Percentiles rank a stretch among this genome's conserved stretches.
phyloP scores from a whole-genome alignment of 2,797 vertebrate species.

The Orestias chungarensis region DNA sequence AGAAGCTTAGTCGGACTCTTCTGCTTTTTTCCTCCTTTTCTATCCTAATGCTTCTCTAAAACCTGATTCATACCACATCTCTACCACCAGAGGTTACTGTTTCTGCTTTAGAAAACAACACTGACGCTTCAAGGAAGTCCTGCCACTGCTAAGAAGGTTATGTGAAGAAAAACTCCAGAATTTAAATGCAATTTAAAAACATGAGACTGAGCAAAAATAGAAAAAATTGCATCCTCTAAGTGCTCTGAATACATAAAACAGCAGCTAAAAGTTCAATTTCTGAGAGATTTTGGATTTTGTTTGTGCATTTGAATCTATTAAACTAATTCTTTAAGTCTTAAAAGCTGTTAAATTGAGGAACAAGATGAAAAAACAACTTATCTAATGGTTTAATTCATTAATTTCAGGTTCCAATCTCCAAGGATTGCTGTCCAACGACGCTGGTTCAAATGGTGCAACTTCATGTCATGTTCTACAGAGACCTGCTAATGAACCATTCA shows the following conservation, averaged over 20 bases:
- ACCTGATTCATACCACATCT: neutral
- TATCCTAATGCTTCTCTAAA: constrained; percentile 11
- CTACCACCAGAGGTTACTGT: constrained; percentile 56
- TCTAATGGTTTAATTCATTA: too few species aligned
- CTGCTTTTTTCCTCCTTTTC: neutral
- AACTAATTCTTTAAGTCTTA: too few species aligned
- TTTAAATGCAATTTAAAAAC: too few species aligned
- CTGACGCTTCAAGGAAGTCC: neutral
- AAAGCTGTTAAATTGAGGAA: too few species aligned
- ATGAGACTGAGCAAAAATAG: too few species aligned
- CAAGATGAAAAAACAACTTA: too few species aligned
- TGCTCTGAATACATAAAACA: too few species aligned
- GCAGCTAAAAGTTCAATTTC: too few species aligned
- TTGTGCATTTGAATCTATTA: too few species aligned
- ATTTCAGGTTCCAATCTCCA: neutral
- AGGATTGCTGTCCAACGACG: neutral
- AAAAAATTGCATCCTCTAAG: too few species aligned
- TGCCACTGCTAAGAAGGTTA: neutral
- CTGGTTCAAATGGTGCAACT: neutral
- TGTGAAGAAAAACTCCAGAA: too few species aligned
- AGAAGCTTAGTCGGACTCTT: constrained; percentile 67
- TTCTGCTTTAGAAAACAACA: neutral
- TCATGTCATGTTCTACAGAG: neutral
- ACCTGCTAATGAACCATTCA: neutral
- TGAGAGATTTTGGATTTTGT: too few species aligned